A percentile compares a stretch with the other conserved stretches of the same genome.
Evolutionary conservation across 2,797 vertebrate genomes (phyloP).

Genomic region (Sebastes steindachneri): DNA sequence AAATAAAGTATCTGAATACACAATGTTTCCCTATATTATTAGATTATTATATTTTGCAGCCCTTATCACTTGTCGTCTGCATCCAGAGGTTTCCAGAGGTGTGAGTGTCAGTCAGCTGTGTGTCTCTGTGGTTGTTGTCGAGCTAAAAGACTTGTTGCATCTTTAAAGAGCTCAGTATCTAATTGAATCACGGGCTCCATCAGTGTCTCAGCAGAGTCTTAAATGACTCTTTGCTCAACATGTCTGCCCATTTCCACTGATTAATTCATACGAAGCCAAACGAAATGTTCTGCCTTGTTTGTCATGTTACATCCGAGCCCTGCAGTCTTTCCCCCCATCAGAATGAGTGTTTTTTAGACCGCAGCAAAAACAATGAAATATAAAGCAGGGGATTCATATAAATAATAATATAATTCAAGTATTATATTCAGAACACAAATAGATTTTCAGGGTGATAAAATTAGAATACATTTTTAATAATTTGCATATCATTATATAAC

Average conservation of each 20-base stretch:
- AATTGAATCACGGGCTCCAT: conserved; percentile 85
- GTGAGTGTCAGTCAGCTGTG: conserved; percentile 21
- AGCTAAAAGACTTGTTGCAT: conserved; percentile 66
- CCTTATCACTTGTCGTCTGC: neutral
- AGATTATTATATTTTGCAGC: neutral
- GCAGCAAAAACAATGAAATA: conserved; percentile 6
- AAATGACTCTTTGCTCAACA: conserved; percentile 82
- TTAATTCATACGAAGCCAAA: conserved; percentile 87
- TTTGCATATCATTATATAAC: neutral
- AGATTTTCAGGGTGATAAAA: neutral
- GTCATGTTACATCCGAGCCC: conserved; percentile 75
- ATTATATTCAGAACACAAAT: neutral
- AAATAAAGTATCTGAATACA: neutral
- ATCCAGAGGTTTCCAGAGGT: neutral
- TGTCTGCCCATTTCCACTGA: conserved; percentile 82
- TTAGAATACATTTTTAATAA: neutral
- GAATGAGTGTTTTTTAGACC: conserved; percentile 41
- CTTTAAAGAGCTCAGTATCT: conserved; percentile 72
- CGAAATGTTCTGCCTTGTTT: conserved; percentile 87
- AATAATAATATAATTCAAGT: neutral
- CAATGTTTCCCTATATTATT: neutral
- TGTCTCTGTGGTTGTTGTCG: conserved; percentile 40
- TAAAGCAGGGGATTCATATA: neutral
- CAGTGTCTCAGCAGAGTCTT: conserved; percentile 77
- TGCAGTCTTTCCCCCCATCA: conserved; percentile 44